Percentiles rank a stretch among this genome's conserved stretches.
These are phyloP conservation scores for Actinia tenebrosa DNA, from an alignment of 64 coral and sea anemone species.

Conservation along the genomic window DNA sequence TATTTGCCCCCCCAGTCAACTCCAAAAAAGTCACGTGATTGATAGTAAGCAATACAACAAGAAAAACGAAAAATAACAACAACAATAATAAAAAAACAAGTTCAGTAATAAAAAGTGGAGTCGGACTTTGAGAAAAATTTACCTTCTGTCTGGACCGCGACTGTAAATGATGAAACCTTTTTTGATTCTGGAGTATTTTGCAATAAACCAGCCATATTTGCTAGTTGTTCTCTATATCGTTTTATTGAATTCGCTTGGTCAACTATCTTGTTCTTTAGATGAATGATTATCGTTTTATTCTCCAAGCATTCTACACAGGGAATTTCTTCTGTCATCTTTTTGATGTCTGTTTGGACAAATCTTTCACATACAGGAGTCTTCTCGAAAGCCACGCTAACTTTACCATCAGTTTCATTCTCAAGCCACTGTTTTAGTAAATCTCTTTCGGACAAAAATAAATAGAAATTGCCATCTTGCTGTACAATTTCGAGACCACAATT, in stretches of 20 bases:
- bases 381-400: constrained; percentile 27
- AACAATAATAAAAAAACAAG: too few species aligned
- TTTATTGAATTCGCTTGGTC: constrained; percentile 30
- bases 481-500: constrained; percentile 24
- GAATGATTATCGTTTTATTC: constrained; percentile 5
- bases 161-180: not conserved
- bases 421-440: constrained; percentile 44
- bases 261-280: constrained; percentile 20
- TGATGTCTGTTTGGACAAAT: not conserved
- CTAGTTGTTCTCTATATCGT: not conserved
- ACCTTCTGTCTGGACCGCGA: not conserved
- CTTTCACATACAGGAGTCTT: constrained; percentile 2
- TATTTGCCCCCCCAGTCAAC: too few species aligned
- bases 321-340: not conserved
- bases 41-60: too few species aligned
- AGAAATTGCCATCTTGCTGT: not conserved
- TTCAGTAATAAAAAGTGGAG: too few species aligned
- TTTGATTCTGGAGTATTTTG: not conserved
- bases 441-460: constrained; percentile 14
- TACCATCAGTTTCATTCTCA: constrained; percentile 38
- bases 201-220: not conserved
- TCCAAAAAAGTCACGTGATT: too few species aligned
- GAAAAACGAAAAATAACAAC: too few species aligned
- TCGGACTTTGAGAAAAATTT: not conserved
- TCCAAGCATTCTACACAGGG: not conserved